A percentile compares a stretch with the other conserved stretches of the same genome.
These are phyloP conservation scores for Rhizomys pruinosus DNA, from an alignment of 2,113 vertebrate species.

Conservation along the genomic window DNA sequence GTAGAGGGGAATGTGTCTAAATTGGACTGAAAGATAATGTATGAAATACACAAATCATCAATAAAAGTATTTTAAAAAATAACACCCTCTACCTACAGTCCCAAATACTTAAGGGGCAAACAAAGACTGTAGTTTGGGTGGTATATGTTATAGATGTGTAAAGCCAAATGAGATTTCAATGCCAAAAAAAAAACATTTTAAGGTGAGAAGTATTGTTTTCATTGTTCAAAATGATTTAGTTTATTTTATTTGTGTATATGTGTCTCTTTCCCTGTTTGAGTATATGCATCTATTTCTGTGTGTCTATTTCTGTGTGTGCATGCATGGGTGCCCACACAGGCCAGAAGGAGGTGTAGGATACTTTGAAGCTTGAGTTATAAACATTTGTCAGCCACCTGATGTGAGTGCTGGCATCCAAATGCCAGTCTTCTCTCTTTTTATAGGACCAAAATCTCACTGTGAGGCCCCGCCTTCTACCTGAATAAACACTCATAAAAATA, in stretches of 20 bases:
- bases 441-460: no score
- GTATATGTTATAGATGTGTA: constrained; percentile 15
- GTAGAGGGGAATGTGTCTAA: no score
- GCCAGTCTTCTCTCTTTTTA: not conserved
- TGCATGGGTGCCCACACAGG: not conserved
- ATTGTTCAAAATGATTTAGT: not conserved
- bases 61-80: no score
- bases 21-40: no score
- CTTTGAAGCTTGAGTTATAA: not conserved
- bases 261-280: not conserved
- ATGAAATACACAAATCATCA: no score
- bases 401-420: not conserved
- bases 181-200: constrained; percentile 56
- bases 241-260: not conserved
- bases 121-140: constrained; percentile 17
- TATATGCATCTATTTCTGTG: not conserved
- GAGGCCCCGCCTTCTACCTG: no score
- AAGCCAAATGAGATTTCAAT: constrained; percentile 65
- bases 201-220: constrained; percentile 27
- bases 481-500: no score
- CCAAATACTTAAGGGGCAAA: constrained; percentile 59
- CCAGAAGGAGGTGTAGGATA: not conserved
- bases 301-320: not conserved
- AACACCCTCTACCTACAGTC: not conserved
- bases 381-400: not conserved